A percentile compares a stretch with the other conserved stretches of the same genome.
These are phyloP conservation scores for Bradypodion pumilum DNA, from an alignment of 2,797 vertebrate genomes.

Conservation along the genomic window DNA sequence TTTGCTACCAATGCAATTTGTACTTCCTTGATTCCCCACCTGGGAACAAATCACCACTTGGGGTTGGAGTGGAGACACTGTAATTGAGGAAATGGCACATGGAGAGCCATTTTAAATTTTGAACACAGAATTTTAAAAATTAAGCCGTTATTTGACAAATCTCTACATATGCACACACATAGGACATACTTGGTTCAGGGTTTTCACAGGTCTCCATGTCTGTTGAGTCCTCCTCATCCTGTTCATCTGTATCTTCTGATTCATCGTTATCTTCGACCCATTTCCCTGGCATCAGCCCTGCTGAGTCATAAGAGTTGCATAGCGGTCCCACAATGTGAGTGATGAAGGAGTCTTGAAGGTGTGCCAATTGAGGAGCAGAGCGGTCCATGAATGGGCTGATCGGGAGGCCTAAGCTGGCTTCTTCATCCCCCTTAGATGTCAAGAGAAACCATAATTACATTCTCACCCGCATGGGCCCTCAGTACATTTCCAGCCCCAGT, in stretches of 20 bases:
- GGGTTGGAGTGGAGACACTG: background rate
- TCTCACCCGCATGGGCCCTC: no score
- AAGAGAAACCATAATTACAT: background rate
- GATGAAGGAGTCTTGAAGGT: slow-evolving; percentile 98
- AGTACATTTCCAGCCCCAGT: background rate
- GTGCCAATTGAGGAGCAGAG: slow-evolving; percentile 93
- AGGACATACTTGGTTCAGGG: slow-evolving; percentile 80
- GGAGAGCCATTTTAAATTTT: background rate
- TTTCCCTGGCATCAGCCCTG: slow-evolving; percentile 91
- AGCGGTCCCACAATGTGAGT: slow-evolving; percentile 98
- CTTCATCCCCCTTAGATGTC: slow-evolving; percentile 90
- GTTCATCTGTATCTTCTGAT: slow-evolving; percentile 81
- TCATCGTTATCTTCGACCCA: slow-evolving; percentile 87
- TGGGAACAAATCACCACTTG: background rate
- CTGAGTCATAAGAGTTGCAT: slow-evolving; percentile 94
- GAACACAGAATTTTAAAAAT: background rate
- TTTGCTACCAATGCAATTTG: background rate
- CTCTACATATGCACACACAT: background rate
- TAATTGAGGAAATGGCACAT: background rate
- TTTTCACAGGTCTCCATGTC: slow-evolving; percentile 88
- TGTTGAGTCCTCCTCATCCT: slow-evolving; percentile 81
- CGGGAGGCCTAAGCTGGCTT: slow-evolving; percentile 91
- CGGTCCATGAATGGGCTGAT: slow-evolving; percentile 99
- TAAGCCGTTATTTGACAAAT: background rate
- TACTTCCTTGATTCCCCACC: background rate